Conservation (phyloP, 2,797 vertebrate genomes). For the Triplophysa bombifrons region DNA sequence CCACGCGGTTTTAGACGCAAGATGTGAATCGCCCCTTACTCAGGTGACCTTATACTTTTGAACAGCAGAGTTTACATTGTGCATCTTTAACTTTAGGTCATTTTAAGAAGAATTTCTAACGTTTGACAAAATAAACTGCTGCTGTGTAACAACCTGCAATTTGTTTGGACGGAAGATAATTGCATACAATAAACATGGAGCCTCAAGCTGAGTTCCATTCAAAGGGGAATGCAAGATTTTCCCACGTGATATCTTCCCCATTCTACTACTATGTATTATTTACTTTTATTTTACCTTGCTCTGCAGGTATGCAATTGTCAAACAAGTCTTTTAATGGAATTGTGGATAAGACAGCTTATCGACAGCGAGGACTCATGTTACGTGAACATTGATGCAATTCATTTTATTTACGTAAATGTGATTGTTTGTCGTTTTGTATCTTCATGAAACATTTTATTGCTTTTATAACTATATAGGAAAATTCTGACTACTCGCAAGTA, state of each 20-base stretch:
- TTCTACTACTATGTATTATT: not conserved
- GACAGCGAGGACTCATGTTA: too few species aligned
- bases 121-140: not conserved
- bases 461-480: not conserved
- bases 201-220: slow-evolving; percentile 10
- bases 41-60: not conserved
- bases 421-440: too few species aligned
- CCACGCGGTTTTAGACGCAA: too few species aligned
- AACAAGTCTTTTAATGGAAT: not conserved
- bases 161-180: slow-evolving; percentile 22
- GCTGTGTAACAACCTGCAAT: slow-evolving; percentile 9
- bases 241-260: not conserved
- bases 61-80: not conserved
- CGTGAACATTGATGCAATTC: too few species aligned
- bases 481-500: not conserved
- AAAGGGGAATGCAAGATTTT: not conserved
- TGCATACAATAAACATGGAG: not conserved
- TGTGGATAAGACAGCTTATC: not conserved
- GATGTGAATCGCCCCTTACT: not conserved
- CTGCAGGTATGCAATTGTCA: not conserved
- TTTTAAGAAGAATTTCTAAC: not conserved
- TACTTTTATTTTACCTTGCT: not conserved
- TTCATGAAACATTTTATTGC: not conserved
- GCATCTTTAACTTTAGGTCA: not conserved
- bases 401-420: too few species aligned